Base-by-base conservation (phyloP, 2,888 invertebrate species). In the Sinohyriopsis cumingii region DNA sequence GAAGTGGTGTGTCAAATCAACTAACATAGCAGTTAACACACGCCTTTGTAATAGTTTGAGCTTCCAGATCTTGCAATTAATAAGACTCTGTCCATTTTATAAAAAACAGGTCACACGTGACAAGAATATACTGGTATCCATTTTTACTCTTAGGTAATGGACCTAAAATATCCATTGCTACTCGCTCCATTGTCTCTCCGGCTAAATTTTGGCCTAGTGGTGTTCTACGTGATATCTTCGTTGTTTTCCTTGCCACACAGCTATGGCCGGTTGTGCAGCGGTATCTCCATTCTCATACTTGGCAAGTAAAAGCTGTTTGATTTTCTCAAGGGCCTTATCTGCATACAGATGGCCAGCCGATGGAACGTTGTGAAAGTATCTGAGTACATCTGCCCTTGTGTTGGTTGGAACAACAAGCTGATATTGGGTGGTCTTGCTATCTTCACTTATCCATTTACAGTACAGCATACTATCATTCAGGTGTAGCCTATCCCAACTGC, bases 81-180 rank as follows among this genome's bases (percentile, higher is more conserved):
- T n/a, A 59, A 70, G 28, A 0, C 5, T 5, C 28, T 5, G 28
- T 66, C 65, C 68, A 68, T 60, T 68, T 72, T 1, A 63, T 72
- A 54, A 72, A 72, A 54, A 72, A 72, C 25, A 60, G 62, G 22
- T 73, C 73, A 33, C 24, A 25, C 45, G 69, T 18, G 1, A 69
- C 73, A 20, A 69, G n/a, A 1, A 72, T 62, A n/a, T 66, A 65
- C 22, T 22, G 7, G 56, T 72, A 69, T 12, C 67, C 63, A 12
- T 22, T 59, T 19, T 66, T 20, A 28, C 68, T 56, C n/a, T 19
- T 28, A 3, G 72, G 61, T 9, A 72, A 25, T 19, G 65, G 68
- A 25, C 72, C 68, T 4, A 68, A 55, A 55, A 68, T 72, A 55
- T 72, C 68, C 0, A 69, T 55, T 22, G 63, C 25, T 20, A 66